A percentile compares a stretch with the other conserved stretches of the same genome.
phyloP scores from a whole-genome alignment of 2,113 vertebrate species.

The Edolisoma coerulescens region DNA sequence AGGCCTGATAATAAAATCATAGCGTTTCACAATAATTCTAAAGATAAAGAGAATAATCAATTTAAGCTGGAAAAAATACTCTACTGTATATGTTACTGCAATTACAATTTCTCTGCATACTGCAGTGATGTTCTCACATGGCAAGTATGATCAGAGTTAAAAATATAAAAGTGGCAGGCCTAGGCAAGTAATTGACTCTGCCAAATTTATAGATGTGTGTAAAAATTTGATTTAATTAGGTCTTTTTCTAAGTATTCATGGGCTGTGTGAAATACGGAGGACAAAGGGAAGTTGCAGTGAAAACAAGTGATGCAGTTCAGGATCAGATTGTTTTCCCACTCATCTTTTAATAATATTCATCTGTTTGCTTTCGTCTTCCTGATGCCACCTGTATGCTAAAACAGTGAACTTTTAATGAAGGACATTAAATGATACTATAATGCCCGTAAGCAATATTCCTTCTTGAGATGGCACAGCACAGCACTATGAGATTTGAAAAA shows the following conservation, averaged over 20 bases:
- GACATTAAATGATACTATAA: background rate
- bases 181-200: background rate
- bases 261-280: background rate
- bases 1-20: constrained; percentile 31
- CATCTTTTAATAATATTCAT: background rate
- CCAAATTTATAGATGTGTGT: background rate
- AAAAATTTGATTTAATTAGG: background rate
- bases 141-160: constrained; percentile 1
- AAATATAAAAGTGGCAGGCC: background rate
- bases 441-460: background rate
- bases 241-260: background rate
- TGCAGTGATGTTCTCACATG: constrained; percentile 1
- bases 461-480: background rate
- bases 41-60: constrained; percentile 27
- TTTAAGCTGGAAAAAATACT: constrained; percentile 3
- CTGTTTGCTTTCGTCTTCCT: background rate
- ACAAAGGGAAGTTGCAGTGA: background rate
- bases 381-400: background rate
- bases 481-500: background rate
- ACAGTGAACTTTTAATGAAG: background rate
- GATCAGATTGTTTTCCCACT: background rate
- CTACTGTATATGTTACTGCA: background rate
- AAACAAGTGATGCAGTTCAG: background rate
- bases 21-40: constrained; percentile 12
- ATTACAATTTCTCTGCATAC: background rate